Percentiles rank a stretch among this genome's conserved stretches.
phyloP scores from a whole-genome alignment of 2,888 invertebrate species.

The Gibbula magus region DNA sequence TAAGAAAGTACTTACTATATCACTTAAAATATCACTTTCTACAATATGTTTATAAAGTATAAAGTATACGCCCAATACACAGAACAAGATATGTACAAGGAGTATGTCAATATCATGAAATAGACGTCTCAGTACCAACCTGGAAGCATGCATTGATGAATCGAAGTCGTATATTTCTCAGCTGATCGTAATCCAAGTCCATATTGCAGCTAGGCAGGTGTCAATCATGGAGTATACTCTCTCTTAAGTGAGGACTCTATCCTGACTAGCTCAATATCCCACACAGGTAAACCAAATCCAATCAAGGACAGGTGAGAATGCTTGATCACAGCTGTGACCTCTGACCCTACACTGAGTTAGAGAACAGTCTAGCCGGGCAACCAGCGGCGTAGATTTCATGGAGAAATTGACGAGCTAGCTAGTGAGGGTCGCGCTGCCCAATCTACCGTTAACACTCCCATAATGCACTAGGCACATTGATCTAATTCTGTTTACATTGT shows the following conservation, averaged over 20 bases:
- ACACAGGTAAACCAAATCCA: background rate
- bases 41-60: too few relatives aligned
- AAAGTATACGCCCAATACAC: too few relatives aligned
- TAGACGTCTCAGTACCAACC: constrained; percentile 35
- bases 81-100: too few relatives aligned
- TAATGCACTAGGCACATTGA: background rate
- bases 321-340: background rate
- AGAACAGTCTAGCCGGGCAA: background rate
- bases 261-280: background rate
- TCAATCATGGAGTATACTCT: background rate
- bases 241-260: too few relatives aligned
- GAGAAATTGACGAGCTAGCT: background rate
- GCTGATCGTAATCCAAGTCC: constrained; percentile 62
- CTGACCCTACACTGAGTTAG: background rate
- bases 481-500: background rate
- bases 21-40: too few relatives aligned
- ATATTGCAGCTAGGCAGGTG: constrained; percentile 33
- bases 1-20: too few relatives aligned
- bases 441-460: background rate
- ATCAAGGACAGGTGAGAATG: background rate
- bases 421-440: background rate
- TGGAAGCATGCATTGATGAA: constrained; percentile 52
- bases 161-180: constrained; percentile 50
- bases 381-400: background rate
- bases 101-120: too few relatives aligned